Conservation (phyloP, 2,888 invertebrate species). For the Drosophila barbarae region DNA sequence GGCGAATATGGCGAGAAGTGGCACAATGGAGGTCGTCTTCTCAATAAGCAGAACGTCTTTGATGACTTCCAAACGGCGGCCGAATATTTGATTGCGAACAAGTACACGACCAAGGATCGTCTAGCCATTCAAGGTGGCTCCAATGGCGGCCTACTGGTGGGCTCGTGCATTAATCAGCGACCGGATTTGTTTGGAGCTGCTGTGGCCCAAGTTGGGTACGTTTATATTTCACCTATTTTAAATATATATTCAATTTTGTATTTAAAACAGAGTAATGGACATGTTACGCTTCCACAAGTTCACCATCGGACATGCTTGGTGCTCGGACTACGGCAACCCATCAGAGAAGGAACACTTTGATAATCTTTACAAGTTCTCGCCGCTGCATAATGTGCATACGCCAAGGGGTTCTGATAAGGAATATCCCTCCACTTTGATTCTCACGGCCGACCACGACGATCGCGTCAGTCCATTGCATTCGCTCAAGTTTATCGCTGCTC, state of each 20-base stretch:
- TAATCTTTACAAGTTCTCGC: conserved; percentile 92
- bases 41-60: conserved; percentile 98
- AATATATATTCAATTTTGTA: not conserved
- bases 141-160: conserved; percentile 98
- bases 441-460: conserved; percentile 99
- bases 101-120: conserved; percentile 88
- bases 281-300: conserved; percentile 99
- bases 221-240: not conserved
- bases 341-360: conserved; percentile 92
- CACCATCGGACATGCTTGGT: conserved; percentile 98
- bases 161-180: conserved; percentile 95
- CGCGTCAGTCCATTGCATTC: conserved; percentile 98
- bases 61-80: conserved; percentile 97
- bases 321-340: conserved; percentile 95
- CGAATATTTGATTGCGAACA: conserved; percentile 89
- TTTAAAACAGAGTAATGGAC: conserved; percentile 89
- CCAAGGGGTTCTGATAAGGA: conserved; percentile 83
- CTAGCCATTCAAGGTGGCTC: conserved; percentile 96
- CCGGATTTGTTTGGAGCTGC: conserved; percentile 96
- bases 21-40: conserved; percentile 95
- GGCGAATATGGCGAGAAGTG: conserved; percentile 98
- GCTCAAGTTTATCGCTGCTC: conserved; percentile 94
- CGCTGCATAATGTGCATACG: conserved; percentile 92
- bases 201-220: conserved; percentile 95
- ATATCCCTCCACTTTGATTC: conserved; percentile 94